Base-by-base conservation (phyloP, 2,888 invertebrate genomes). In the Pandemis cinnamomeana region DNA sequence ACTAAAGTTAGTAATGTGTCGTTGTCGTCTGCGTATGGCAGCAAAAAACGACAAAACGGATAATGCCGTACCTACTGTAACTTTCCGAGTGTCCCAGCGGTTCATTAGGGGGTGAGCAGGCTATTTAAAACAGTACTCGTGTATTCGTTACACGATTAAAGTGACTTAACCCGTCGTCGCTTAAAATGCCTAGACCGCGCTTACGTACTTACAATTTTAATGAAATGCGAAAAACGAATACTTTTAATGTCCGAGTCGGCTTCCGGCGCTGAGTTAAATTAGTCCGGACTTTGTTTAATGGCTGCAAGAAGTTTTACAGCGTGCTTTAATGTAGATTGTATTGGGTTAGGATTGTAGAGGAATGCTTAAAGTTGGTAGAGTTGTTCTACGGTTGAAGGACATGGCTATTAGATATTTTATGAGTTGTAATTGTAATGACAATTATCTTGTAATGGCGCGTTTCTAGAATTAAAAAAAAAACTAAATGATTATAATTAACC, bases 181-280 rank as follows among this genome's bases (percentile, higher is more conserved):
- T 86, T 86, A 84, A 86, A 86, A 86, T 83, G 84, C 85, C 85
- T 84, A 86, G 83, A 85, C 87, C 86, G 84, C 83, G 84, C 86
- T 87, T 85, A 84, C 82, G 71, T 86, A 85, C 84, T 86, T 87
- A 80, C 87, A 86, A 86, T 87, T 89, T 90, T 88, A 89, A 89
- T 89, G 88, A 84, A 88, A 89, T 86, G 87, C 85, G 84, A 86
- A 87, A 86, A 87, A 84, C 82, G 80, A 80, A 82, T 82, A 82
- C 82, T 89, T 96, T 86, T 83, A 85, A 85, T 84, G 86, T 83
- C 80, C 77, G 78, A 81, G 81, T 81, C 77, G 82, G 81, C 81
- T 86, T 85, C 71, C 78, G 72, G 78, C 75, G 77, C 79, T 80
- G 76, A 80, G 80, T 82, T 81, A 81, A 85, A 84, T 87, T 79